Evolutionary conservation across 1,140 invertebrate species (phyloP).

Genomic region (Nephila pilipes): DNA sequence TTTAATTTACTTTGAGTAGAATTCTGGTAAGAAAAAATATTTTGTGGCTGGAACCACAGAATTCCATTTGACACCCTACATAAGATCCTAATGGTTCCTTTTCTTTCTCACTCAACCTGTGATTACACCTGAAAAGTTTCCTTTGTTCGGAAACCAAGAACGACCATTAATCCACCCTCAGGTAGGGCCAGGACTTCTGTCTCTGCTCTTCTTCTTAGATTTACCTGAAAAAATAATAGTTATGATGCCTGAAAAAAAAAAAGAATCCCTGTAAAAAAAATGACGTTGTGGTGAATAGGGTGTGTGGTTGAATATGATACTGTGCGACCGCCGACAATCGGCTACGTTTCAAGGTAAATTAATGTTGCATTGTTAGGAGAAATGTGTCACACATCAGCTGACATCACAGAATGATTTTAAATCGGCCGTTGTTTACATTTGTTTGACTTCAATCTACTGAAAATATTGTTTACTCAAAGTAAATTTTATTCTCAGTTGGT

Average conservation of each 20-base stretch:
- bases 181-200: background rate
- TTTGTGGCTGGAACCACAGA: constrained; percentile 24
- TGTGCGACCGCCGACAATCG: background rate
- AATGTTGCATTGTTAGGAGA: too few species aligned
- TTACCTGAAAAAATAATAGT: constrained; percentile 5
- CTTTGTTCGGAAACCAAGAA: constrained; percentile 30
- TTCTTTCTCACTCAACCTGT: background rate
- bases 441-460: too few species aligned
- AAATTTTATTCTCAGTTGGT: too few species aligned
- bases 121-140: constrained; percentile 27
- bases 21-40: background rate
- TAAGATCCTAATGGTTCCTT: constrained; percentile 41
- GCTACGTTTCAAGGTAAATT: too few species aligned
- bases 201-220: background rate
- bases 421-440: too few species aligned
- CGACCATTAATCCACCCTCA: background rate
- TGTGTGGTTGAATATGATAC: background rate
- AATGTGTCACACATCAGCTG: too few species aligned
- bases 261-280: background rate
- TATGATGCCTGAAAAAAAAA: background rate
- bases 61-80: constrained; percentile 39
- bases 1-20: background rate
- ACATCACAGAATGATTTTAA: too few species aligned
- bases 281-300: background rate
- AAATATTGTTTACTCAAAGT: too few species aligned